Percentiles rank a stretch among this genome's conserved stretches.
Evolutionary conservation across 2,888 invertebrate species (phyloP).

Genomic region (Acrobasis repandana): DNA sequence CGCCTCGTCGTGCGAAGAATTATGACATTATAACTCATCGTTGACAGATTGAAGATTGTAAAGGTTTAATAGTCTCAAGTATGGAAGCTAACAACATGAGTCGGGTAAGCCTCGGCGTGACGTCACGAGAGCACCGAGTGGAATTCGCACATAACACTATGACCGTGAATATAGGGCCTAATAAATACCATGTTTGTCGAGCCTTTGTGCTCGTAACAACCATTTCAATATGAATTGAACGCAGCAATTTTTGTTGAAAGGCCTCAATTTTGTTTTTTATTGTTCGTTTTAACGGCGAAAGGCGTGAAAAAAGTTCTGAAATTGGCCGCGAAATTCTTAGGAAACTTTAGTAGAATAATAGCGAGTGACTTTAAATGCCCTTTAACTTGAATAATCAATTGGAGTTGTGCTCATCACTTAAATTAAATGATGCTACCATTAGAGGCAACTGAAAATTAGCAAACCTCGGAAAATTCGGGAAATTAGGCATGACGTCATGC

Average conservation of each 20-base stretch:
- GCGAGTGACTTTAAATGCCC: constrained; percentile 40
- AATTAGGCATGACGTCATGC: constrained; percentile 26
- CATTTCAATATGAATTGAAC: constrained; percentile 25
- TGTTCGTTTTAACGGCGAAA: constrained; percentile 36
- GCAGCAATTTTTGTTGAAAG: constrained; percentile 33
- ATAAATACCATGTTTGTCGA: constrained; percentile 19
- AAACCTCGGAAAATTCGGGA: constrained; percentile 20
- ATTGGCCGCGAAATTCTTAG: constrained; percentile 40
- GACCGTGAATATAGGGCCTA: constrained; percentile 28
- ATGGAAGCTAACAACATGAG: constrained; percentile 69
- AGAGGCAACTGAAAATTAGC: constrained; percentile 29
- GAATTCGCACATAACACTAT: constrained; percentile 48
- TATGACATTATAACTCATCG: constrained; percentile 64
- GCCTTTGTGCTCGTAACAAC: constrained; percentile 23
- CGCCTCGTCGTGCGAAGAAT: constrained; percentile 63
- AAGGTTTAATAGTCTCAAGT: constrained; percentile 50
- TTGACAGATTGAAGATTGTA: constrained; percentile 56
- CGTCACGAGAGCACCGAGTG: constrained; percentile 49
- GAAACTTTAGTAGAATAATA: constrained; percentile 41
- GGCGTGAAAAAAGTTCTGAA: constrained; percentile 35
- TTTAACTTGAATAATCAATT: constrained; percentile 55
- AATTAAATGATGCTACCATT: constrained; percentile 28
- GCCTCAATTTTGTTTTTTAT: constrained; percentile 37
- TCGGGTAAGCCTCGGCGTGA: constrained; percentile 70
- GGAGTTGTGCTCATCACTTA: constrained; percentile 46